Evolutionary conservation across 2,888 invertebrate genomes (phyloP).

Genomic region (Trissolcus japonicus): DNA sequence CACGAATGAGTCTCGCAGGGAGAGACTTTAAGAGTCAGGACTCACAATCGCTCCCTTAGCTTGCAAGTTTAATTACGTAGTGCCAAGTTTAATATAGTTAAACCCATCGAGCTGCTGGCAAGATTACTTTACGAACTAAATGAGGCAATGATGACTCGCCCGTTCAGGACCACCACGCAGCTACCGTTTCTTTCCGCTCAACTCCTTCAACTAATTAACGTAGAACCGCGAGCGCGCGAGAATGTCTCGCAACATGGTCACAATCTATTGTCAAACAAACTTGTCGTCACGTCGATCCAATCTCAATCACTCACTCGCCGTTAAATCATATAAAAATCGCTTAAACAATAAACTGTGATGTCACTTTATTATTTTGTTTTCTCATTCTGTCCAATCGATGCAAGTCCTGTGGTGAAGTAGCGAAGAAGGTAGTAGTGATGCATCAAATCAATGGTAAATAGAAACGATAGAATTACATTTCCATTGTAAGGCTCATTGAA

Average conservation of each 20-base stretch:
- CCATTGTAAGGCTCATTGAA: too few relatives aligned
- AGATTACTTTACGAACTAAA: slow-evolving; percentile 74
- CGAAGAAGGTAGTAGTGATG: too few relatives aligned
- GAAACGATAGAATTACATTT: too few relatives aligned
- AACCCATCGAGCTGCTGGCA: slow-evolving; percentile 68
- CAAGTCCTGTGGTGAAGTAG: too few relatives aligned
- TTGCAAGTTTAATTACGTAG: slow-evolving; percentile 72
- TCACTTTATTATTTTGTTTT: too few relatives aligned
- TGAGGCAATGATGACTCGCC: slow-evolving; percentile 75
- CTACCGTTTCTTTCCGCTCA: slow-evolving; percentile 60
- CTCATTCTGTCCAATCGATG: too few relatives aligned
- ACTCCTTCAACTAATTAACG: slow-evolving; percentile 68
- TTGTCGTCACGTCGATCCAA: slow-evolving; percentile 30
- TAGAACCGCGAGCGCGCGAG: slow-evolving; percentile 60
- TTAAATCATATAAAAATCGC: too few relatives aligned
- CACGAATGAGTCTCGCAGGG: slow-evolving; percentile 27
- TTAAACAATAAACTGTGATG: too few relatives aligned
- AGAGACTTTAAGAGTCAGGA: slow-evolving; percentile 16
- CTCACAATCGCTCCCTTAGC: slow-evolving; percentile 57
- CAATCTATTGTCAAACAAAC: slow-evolving; percentile 45
- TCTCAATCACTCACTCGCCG: neutral
- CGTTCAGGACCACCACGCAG: slow-evolving; percentile 71
- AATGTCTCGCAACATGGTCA: slow-evolving; percentile 42
- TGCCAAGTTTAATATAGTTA: slow-evolving; percentile 73
- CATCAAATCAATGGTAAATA: too few relatives aligned